A percentile compares a stretch with the other conserved stretches of the same genome.
These are phyloP conservation scores for Chrysodeixis includens DNA, from an alignment of 2,888 invertebrate species.

Conservation along the genomic window DNA sequence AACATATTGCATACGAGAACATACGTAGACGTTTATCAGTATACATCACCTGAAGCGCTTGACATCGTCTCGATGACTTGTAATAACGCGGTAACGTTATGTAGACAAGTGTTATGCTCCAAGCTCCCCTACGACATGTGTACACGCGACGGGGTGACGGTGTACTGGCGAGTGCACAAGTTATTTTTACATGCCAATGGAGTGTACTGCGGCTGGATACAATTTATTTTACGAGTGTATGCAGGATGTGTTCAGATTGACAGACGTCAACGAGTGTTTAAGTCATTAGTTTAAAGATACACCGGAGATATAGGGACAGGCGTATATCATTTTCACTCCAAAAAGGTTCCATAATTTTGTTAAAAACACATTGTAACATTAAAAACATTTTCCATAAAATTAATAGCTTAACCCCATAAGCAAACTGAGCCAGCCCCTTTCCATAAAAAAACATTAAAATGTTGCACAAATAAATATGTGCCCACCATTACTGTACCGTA, in stretches of 20 bases:
- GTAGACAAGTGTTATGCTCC: constrained; percentile 79
- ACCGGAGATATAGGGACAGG: neutral
- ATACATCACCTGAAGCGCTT: constrained; percentile 49
- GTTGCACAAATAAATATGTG: constrained; percentile 56
- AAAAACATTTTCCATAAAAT: constrained; percentile 31
- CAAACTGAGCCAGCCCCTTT: constrained; percentile 33
- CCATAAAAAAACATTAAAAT: constrained; percentile 46
- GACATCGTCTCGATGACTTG: constrained; percentile 61
- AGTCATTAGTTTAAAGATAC: neutral
- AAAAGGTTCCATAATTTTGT: neutral
- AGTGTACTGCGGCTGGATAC: constrained; percentile 45
- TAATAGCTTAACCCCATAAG: constrained; percentile 33
- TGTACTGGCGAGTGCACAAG: constrained; percentile 67
- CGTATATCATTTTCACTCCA: neutral
- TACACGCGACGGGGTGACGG: constrained; percentile 70
- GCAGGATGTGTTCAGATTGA: constrained; percentile 35
- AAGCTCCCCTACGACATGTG: constrained; percentile 62
- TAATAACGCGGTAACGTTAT: constrained; percentile 77
- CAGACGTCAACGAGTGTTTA: constrained; percentile 30
- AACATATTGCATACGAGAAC: constrained; percentile 16
- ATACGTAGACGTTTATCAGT: constrained; percentile 44
- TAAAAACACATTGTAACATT: neutral
- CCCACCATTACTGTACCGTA: constrained; percentile 59
- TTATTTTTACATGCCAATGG: constrained; percentile 47
- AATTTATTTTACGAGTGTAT: constrained; percentile 45